Conservation (phyloP, 92 coral and sea anemone genomes). For the Isaurus tuberculatus region DNA sequence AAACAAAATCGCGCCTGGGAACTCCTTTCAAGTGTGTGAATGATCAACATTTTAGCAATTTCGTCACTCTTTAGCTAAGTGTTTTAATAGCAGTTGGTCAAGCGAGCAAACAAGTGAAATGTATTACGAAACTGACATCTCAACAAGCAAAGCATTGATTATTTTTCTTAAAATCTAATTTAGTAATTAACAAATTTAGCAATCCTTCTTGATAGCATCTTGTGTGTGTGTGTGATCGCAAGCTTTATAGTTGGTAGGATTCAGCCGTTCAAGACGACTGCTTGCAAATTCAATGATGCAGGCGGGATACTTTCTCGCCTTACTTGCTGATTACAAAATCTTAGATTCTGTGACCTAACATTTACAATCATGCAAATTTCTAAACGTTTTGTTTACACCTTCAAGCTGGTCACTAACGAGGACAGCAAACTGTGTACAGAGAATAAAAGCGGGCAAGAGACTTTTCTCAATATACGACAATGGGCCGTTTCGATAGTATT, state of each 20-base stretch:
- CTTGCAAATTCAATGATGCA: not conserved
- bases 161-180: conserved; percentile 16
- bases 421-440: not conserved
- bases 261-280: not conserved
- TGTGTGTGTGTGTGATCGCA: too few species aligned
- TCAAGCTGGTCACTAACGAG: not conserved
- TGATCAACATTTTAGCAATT: not conserved
- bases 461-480: too few species aligned
- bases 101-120: not conserved
- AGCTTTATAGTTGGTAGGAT: too few species aligned
- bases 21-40: not conserved
- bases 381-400: not conserved
- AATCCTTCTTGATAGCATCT: not conserved
- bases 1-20: conserved; percentile 21
- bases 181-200: conserved; percentile 8
- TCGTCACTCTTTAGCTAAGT: not conserved
- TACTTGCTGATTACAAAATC: not conserved
- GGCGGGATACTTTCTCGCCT: not conserved
- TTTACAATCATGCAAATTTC: not conserved
- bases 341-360: not conserved
- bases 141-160: not conserved
- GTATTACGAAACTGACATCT: conserved; percentile 3
- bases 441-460: too few species aligned
- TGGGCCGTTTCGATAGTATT: too few species aligned
- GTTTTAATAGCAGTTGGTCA: not conserved